Base-by-base conservation (phyloP, 2,888 invertebrate species). In the Lasioglossum marginatum region DNA sequence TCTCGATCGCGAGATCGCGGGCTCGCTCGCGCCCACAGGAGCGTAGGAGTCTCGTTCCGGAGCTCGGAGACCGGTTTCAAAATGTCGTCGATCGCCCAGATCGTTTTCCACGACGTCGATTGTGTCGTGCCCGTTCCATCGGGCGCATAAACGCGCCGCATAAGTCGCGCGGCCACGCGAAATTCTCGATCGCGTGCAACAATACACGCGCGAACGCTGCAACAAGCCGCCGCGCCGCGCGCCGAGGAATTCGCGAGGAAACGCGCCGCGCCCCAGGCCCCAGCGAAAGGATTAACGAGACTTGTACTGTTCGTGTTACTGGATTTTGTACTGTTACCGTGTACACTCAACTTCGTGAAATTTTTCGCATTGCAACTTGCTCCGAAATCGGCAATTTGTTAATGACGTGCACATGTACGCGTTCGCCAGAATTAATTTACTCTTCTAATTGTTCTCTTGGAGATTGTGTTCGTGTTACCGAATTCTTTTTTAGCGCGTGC, bases 41-140 rank as follows among this genome's bases (percentile, higher is more conserved):
- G 88, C 82, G 89, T 88, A 77, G 89, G 91, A 89, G 90, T 90
- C 78, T 90, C 78, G 83, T 88, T 89, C 87, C 91, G 84, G 87
- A 87, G 82, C 75, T 84, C 83, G 72, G 72, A 80, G 88, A 91
- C 91, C 91, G 91, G 91, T 90, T 91, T 91, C 86, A 87, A 91
- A 91, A 90, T 89, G 86, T 87, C 86, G 89, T 66, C 81, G 73
- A 77, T 73, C 81, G 84, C 78, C 77, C 78, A 70, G 34, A 23
- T 73, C 75, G 83, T 81, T 88, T 80, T 84, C 70, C 31, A 75
- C 80, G 79, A 77, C 76, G 89, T 77, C 81, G 80, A n/a, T 45
- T 74, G 89, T 74, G 89, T 81, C 81, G 77, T 71, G 79, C 68
- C 80, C 76, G 57, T 82, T 82, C 52, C 77, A 79, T 66, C 73